Percentiles rank a stretch among this genome's conserved stretches.
Conservation (phyloP, 2,888 invertebrate species). For the Aspidapion aeneum region DNA sequence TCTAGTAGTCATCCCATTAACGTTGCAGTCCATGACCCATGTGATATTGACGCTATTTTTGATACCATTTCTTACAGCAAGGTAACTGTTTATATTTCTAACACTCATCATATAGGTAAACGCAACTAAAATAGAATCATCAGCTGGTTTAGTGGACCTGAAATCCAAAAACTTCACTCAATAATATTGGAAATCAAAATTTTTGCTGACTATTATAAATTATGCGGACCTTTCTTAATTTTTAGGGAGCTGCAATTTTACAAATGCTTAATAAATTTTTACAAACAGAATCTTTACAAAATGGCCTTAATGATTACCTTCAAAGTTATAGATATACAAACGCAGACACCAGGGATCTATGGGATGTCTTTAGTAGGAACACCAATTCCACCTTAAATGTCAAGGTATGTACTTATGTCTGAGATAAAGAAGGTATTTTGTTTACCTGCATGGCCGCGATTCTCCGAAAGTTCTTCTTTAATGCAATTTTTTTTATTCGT, state of each 20-base stretch:
- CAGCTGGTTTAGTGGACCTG: no score
- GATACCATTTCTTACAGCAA: conserved; percentile 74
- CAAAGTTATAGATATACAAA: conserved; percentile 65
- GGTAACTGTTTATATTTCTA: conserved; percentile 45
- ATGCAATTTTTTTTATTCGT: no score
- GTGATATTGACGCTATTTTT: conserved; percentile 69
- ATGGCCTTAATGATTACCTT: conserved; percentile 65
- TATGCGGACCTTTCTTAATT: no score
- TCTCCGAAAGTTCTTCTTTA: no score
- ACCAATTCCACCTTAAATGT: conserved; percentile 59
- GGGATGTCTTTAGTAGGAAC: conserved; percentile 68
- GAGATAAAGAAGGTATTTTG: neutral
- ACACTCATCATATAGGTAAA: no score
- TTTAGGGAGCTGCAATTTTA: conserved; percentile 66
- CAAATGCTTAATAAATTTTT: conserved; percentile 69
- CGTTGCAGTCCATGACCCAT: conserved; percentile 63
- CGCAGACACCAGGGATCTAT: conserved; percentile 78
- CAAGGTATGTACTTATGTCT: conserved; percentile 48
- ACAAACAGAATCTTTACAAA: conserved; percentile 59
- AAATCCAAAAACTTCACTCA: no score
- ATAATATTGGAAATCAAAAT: no score
- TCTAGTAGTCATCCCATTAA: conserved; percentile 70
- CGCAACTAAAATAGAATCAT: no score
- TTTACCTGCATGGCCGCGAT: no score
- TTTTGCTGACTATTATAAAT: no score